Conservation (phyloP, 1,140 invertebrate species). For the Phocides pigmalion region DNA sequence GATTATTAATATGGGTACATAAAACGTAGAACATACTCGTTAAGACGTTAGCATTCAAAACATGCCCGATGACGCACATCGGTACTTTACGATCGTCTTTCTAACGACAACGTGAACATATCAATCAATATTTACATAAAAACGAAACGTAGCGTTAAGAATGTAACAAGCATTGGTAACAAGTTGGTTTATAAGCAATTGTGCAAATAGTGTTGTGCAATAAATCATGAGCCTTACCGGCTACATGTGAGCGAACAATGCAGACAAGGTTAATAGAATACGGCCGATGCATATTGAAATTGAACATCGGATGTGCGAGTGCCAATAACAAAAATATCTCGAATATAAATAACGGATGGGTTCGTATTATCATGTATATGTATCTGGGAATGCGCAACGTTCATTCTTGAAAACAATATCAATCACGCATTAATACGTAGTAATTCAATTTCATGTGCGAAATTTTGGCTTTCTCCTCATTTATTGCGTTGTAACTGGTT, state of each 20-base stretch:
- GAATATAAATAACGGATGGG: constrained; percentile 43
- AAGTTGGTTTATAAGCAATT: constrained; percentile 44
- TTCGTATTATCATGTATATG: constrained; percentile 5
- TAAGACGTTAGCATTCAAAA: not conserved
- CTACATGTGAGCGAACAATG: constrained; percentile 40
- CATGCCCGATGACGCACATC: constrained; percentile 17
- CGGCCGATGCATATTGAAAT: constrained; percentile 50
- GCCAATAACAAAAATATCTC: constrained; percentile 34
- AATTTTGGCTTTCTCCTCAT: no score
- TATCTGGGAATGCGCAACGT: constrained; percentile 15
- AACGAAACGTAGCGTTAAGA: constrained; percentile 13
- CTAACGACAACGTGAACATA: constrained; percentile 14
- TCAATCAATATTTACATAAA: constrained; percentile 28
- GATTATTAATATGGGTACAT: not conserved
- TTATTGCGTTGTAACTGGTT: no score
- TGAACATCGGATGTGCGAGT: constrained; percentile 14
- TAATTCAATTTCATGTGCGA: not conserved
- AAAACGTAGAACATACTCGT: not conserved
- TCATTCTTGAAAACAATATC: constrained; percentile 3
- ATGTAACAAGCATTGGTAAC: no score
- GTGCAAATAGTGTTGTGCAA: constrained; percentile 62
- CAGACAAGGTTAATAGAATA: constrained; percentile 61
- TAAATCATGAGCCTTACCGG: constrained; percentile 53
- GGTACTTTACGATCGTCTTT: constrained; percentile 7
- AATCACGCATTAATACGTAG: not conserved